Conservation (phyloP, 2,888 invertebrate species). For the Andrena camellia region DNA sequence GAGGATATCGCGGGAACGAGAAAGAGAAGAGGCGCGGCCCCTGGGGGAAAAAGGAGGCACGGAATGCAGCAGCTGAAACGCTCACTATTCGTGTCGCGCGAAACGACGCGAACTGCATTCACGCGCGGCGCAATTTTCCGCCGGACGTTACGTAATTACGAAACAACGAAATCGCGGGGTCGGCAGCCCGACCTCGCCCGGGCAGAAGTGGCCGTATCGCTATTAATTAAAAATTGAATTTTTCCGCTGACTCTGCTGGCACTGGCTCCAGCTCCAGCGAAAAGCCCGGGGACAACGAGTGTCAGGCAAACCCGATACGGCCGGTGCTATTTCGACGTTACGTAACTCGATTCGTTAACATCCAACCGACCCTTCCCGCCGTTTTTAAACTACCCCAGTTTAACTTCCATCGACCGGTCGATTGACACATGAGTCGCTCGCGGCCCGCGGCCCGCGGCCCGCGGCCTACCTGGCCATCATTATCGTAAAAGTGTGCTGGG, state of each 20-base stretch:
- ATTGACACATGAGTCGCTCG: constrained; percentile 17
- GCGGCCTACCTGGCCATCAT: no score
- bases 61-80: constrained; percentile 17
- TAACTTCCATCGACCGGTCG: not conserved
- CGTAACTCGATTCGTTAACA: constrained; percentile 49
- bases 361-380: constrained; percentile 6
- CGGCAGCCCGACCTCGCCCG: not conserved
- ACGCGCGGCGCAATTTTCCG: constrained; percentile 36
- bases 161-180: constrained; percentile 45
- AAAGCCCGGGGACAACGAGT: constrained; percentile 22
- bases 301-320: constrained; percentile 47
- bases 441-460: no score
- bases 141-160: constrained; percentile 60
- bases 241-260: constrained; percentile 61
- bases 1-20: not conserved
- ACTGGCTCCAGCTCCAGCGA: constrained; percentile 11
- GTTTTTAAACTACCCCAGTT: constrained; percentile 14
- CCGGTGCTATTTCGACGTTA: constrained; percentile 42
- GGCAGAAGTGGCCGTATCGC: constrained; percentile 50
- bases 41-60: not conserved
- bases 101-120: constrained; percentile 33
- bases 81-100: constrained; percentile 36
- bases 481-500: not conserved
- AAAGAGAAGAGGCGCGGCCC: not conserved
- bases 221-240: constrained; percentile 64